Base-by-base conservation (phyloP, 2,797 vertebrate genomes). In the Enoplosus armatus region DNA sequence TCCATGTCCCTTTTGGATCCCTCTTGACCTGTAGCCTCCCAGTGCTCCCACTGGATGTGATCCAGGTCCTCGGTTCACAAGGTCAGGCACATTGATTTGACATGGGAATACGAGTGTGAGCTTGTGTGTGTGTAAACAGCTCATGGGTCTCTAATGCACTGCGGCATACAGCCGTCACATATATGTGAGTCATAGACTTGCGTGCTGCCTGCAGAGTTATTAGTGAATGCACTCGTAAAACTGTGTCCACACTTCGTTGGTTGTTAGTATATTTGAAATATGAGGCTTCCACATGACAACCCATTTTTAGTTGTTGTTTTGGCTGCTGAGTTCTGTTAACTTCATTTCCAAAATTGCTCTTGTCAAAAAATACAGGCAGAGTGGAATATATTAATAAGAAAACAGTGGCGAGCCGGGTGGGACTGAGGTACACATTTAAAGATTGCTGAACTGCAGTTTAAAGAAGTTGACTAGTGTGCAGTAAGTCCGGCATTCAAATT, bases 1-100 rank as follows among this genome's bases (percentile, higher is more conserved):
- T 82, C 58, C 61, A 27, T 33, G 63, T 79, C 67, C 75, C 80
- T 35, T 77, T 82, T 62, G 85, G 70, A 86, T 91, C 65, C 43
- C 80, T 75, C 77, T 90, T 90, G 89, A 92, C 88, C 93, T 82
- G 53, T 53, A 39, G 15, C 77, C 70, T 82, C 68, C 70, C 64
- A 83, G 26, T 66, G 67, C 48, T 84, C 81, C 66, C 66, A 43
- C 69, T 89, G 87, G 84, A 89, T 70, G 37, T 8, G 73, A 82
- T 91, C 87, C 81, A 83, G 78, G 81, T 65, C 62, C 70, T 43
- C 3, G 15, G 90, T 87, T 89, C 89, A 86, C 24, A 20, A 85
- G 85, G 77, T 89, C 72, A 55, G 60, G 68, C 70, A 75, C 87
- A 91, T 78, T 83, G 83, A 91, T 91, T 90, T 93, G 88, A 93